Evolutionary conservation across 2,888 invertebrate genomes (phyloP), one percentile per base, ranked within the genome.

Genomic region (Sarcophaga caerulescens): DNA sequence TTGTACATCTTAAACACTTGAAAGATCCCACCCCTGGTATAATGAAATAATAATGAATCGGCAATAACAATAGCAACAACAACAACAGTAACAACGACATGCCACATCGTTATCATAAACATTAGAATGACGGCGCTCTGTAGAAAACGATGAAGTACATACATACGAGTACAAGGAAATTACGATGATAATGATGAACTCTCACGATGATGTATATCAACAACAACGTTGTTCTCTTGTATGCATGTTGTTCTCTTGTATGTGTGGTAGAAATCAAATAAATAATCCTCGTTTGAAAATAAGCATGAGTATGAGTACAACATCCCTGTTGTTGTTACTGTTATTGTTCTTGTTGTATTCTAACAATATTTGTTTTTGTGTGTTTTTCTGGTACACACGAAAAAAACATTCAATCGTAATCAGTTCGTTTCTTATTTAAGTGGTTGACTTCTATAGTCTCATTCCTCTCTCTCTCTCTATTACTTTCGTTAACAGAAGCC

Each of bases 1-100:
- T 90, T 74, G 45, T 78, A 81, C 63, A 86, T 84, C 86, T 84
- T 62, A 71, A 78, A 75, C 86, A 86, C 84, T 86, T 84, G 78
- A 84, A 81, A 82, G 75, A 78, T 74, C 68, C 84, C 86, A 86
- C 84, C 86, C 86, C 44, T 76, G 47, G 63, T 71, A 76, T 66
- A 23, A 69, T 62, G 17, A 70, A 70, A 60, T 35, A 35, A 59
- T 23, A 44, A 57, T n/a, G n/a, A 25, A 71, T 35, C 76, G 17
- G 11, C 3, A 23, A 75, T 25, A 47, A 35, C 60, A 59, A 75
- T 3, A 21, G 35, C 17, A 52, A 75, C 57, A 57, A 60, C 35
- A 79, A 45, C 19, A 10, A 68, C 19, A 45, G 6, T 11, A 25
- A 10, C 25, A 8, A 52, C 25, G 57, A 47, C 59, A 17, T 21